Conservation (phyloP, 2,888 invertebrate species). For the Brachyptera risi region DNA sequence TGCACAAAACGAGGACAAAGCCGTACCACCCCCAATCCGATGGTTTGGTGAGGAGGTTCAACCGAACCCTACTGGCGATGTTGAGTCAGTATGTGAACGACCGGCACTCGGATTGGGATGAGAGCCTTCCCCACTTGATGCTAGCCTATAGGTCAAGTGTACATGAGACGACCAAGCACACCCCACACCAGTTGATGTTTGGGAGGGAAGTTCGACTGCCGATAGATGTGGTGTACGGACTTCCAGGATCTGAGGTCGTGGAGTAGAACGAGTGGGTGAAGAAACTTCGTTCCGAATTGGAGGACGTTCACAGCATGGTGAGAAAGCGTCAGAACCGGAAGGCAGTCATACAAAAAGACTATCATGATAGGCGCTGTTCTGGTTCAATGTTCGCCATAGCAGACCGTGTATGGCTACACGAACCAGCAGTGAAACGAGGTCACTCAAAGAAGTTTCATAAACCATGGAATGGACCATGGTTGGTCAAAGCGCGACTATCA, state of each 20-base stretch:
- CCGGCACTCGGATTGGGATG: not conserved
- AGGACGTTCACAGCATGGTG: not conserved
- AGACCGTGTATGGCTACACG: not conserved
- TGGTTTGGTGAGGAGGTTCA: not conserved
- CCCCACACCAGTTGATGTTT: not conserved
- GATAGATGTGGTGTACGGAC: not conserved
- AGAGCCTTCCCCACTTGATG: not conserved
- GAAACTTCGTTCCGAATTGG: not conserved
- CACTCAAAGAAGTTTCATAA: not conserved
- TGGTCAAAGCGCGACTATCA: too few relatives aligned
- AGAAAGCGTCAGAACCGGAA: not conserved
- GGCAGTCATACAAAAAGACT: not conserved
- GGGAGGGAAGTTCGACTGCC: not conserved
- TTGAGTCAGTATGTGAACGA: not conserved
- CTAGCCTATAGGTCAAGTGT: not conserved
- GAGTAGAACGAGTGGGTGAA: not conserved
- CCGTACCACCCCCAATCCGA: not conserved
- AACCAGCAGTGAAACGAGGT: not conserved
- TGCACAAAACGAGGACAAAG: not conserved
- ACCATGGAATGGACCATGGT: not conserved
- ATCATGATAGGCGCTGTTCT: not conserved
- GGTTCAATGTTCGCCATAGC: not conserved
- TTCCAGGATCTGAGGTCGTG: not conserved
- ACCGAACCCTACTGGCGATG: not conserved
- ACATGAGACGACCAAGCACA: not conserved